phyloP scores from a whole-genome alignment of 2,797 vertebrate genomes.

The Danio albolineatus region DNA sequence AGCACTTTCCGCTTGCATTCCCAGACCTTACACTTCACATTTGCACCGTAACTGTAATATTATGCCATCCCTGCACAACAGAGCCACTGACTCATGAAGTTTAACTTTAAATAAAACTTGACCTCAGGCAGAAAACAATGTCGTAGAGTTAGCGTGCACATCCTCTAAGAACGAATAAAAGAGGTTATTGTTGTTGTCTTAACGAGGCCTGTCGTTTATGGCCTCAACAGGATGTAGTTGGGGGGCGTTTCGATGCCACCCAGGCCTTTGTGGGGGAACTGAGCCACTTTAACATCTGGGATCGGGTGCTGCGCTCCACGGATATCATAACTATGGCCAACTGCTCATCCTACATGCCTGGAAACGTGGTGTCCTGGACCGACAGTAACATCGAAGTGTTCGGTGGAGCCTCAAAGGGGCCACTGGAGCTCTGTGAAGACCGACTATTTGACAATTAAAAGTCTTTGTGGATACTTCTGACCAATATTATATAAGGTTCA shows the following conservation, averaged over 20 bases:
- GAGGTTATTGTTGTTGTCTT: constrained; percentile 59
- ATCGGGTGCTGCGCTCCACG: constrained; percentile 88
- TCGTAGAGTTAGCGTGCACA: constrained; percentile 4
- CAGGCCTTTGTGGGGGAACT: constrained; percentile 98
- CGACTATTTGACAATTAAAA: constrained; percentile 87
- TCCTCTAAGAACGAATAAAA: constrained; percentile 47
- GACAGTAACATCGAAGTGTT: constrained; percentile 94
- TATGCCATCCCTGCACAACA: constrained; percentile 11
- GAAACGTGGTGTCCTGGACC: constrained; percentile 94
- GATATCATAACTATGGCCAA: constrained; percentile 94
- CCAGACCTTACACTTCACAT: background rate
- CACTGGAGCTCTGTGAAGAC: constrained; percentile 92
- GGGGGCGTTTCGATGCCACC: constrained; percentile 95
- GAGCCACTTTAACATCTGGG: constrained; percentile 99
- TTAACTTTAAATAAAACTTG: constrained; percentile 14
- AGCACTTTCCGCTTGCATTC: background rate
- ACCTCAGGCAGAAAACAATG: constrained; percentile 28
- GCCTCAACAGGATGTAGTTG: constrained; percentile 89
- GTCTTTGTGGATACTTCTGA: background rate
- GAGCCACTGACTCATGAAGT: constrained; percentile 24
- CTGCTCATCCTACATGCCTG: constrained; percentile 91
- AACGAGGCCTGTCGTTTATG: constrained; percentile 62
- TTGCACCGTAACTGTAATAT: constrained; percentile 4
- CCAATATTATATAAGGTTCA: background rate
- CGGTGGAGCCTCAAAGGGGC: constrained; percentile 91